Evolutionary conservation across 2,888 invertebrate species (phyloP).

Genomic region (Minunthozetes semirufus): DNA sequence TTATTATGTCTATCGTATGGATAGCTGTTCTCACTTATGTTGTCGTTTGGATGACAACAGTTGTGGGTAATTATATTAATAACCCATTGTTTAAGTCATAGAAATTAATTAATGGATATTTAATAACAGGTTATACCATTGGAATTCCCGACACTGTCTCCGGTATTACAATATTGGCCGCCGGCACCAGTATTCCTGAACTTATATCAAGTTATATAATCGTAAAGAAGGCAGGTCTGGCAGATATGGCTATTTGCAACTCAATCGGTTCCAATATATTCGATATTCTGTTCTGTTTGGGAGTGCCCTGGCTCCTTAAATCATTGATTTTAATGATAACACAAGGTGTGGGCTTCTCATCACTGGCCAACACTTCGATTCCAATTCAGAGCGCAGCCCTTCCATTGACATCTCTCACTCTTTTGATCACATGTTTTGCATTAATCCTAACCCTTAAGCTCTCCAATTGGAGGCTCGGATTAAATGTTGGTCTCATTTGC

Average conservation of each 20-base stretch:
- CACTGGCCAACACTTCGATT: constrained; percentile 63
- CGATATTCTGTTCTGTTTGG: constrained; percentile 72
- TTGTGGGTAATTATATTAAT: constrained; percentile 47
- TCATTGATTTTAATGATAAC: constrained; percentile 53
- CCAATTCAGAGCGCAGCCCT: constrained; percentile 69
- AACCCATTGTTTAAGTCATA: not conserved
- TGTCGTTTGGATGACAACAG: constrained; percentile 93
- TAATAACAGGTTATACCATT: constrained; percentile 40
- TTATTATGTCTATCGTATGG: constrained; percentile 89
- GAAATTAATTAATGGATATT: not conserved
- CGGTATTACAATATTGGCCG: constrained; percentile 42
- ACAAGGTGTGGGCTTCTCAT: constrained; percentile 45
- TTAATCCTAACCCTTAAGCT: constrained; percentile 62
- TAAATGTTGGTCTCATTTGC: constrained; percentile 29
- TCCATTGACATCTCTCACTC: constrained; percentile 69
- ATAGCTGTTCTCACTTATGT: constrained; percentile 83
- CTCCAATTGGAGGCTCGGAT: constrained; percentile 52
- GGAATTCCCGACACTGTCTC: constrained; percentile 43
- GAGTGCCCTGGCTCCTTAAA: constrained; percentile 76
- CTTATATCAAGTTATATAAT: constrained; percentile 42
- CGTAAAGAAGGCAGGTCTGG: constrained; percentile 40
- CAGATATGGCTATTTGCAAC: constrained; percentile 75
- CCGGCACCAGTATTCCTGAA: constrained; percentile 43
- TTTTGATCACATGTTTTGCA: constrained; percentile 64
- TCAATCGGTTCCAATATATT: constrained; percentile 85